A percentile compares a stretch with the other conserved stretches of the same genome.
These are phyloP conservation scores for Pithecia hirsuta DNA, from an alignment of 2,797 vertebrate species.

Conservation along the genomic window DNA sequence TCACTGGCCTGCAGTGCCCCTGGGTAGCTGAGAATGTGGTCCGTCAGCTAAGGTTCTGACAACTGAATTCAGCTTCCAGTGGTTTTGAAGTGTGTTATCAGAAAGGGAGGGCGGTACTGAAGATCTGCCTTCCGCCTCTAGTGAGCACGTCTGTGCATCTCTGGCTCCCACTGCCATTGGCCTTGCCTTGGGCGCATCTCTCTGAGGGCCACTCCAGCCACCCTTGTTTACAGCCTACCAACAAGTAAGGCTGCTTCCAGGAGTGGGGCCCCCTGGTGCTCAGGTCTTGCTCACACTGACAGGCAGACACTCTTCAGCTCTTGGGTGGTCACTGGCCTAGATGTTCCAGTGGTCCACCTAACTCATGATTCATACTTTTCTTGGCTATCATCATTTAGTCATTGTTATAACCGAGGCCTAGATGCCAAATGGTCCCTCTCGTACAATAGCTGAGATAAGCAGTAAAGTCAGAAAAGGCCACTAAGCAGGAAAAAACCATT, in stretches of 20 bases:
- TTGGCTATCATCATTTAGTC: neutral
- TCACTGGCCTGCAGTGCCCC: rapidly evolving
- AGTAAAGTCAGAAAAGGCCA: neutral
- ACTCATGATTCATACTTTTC: rapidly evolving
- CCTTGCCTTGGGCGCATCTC: neutral
- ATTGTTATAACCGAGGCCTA: neutral
- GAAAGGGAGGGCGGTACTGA: neutral
- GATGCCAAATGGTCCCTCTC: neutral
- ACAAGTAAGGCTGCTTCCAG: neutral
- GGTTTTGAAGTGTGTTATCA: neutral
- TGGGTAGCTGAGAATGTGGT: rapidly evolving
- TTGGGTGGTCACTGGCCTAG: neutral
- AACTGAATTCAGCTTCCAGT: neutral
- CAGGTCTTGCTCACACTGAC: rapidly evolving
- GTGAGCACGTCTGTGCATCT: rapidly evolving
- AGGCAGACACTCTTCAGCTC: neutral
- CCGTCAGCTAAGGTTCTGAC: neutral
- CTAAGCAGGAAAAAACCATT: neutral
- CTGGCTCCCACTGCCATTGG: neutral
- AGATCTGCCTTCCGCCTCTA: neutral
- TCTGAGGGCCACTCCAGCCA: neutral
- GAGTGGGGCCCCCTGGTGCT: rapidly evolving
- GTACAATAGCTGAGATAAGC: neutral
- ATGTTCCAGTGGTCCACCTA: neutral
- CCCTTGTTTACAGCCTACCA: neutral